phyloP scores from a whole-genome alignment of 2,888 invertebrate species.

The Anodontia alba region DNA sequence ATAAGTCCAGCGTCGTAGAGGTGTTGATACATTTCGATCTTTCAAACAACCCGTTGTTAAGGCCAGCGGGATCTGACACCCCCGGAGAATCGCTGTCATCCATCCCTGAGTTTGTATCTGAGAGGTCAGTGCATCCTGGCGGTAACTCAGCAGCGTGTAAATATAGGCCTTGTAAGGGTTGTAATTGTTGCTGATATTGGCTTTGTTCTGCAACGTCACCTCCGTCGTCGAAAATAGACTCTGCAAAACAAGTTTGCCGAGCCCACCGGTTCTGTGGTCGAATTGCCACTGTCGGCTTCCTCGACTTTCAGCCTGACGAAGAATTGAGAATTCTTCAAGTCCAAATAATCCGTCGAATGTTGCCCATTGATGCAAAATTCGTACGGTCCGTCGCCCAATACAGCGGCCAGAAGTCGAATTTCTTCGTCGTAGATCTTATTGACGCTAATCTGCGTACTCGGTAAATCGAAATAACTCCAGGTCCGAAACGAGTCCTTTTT shows the following conservation, averaged over 20 bases:
- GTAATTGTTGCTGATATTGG: slow-evolving; percentile 29
- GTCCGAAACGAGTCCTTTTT: slow-evolving; percentile 18
- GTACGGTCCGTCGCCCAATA: slow-evolving; percentile 6
- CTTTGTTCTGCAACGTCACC: slow-evolving; percentile 44
- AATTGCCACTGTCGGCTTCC: not conserved
- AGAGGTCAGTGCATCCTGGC: slow-evolving; percentile 25
- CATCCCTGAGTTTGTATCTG: slow-evolving; percentile 43
- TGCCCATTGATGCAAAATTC: slow-evolving; percentile 37
- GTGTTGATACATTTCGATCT: slow-evolving; percentile 6
- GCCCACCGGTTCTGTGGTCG: slow-evolving; percentile 31
- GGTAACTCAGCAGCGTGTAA: slow-evolving; percentile 34
- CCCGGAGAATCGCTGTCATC: slow-evolving; percentile 41
- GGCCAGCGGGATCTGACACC: slow-evolving; percentile 31
- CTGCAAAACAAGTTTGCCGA: slow-evolving; percentile 33
- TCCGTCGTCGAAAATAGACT: slow-evolving; percentile 38
- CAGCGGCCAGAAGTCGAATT: not conserved
- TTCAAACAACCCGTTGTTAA: slow-evolving; percentile 26
- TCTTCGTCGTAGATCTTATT: slow-evolving; percentile 30
- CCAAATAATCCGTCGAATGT: slow-evolving; percentile 45
- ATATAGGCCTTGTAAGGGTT: slow-evolving; percentile 44
- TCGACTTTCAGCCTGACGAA: slow-evolving; percentile 30
- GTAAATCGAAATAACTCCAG: slow-evolving; percentile 27
- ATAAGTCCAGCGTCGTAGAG: slow-evolving; percentile 27
- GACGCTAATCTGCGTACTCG: slow-evolving; percentile 31
- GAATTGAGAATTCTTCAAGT: slow-evolving; percentile 27